Percentiles rank a stretch among this genome's conserved stretches.
These are phyloP conservation scores for Palythoa caribaeorum DNA, from an alignment of 92 coral and sea anemone species.

Conservation along the genomic window DNA sequence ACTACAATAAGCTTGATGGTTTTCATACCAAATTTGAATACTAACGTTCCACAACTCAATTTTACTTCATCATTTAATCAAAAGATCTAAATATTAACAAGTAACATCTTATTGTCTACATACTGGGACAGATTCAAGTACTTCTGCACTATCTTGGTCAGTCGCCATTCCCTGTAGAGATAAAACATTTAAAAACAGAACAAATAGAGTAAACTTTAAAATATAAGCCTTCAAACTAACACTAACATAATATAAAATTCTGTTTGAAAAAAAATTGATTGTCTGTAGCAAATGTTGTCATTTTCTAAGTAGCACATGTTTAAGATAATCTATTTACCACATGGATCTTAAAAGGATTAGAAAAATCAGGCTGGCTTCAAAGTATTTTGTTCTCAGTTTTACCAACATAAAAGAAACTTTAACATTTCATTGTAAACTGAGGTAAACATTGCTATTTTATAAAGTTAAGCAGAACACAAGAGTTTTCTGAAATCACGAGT, in stretches of 20 bases:
- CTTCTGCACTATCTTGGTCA: constrained; percentile 87
- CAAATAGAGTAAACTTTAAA: not conserved
- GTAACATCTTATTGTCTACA: constrained; percentile 44
- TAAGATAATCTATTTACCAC: constrained; percentile 15
- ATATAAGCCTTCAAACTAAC: not conserved
- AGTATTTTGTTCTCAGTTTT: not conserved
- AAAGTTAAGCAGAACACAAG: not conserved
- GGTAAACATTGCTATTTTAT: not conserved
- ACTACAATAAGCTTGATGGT: constrained; percentile 5
- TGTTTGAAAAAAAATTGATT: not conserved
- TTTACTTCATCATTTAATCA: constrained; percentile 5
- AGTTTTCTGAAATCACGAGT: not conserved
- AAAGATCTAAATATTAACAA: not conserved
- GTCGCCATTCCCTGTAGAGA: constrained; percentile 83
- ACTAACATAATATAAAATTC: not conserved
- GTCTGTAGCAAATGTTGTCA: not conserved
- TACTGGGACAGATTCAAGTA: constrained; percentile 86
- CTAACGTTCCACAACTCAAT: not conserved
- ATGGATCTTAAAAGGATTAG: constrained; percentile 1
- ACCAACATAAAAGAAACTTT: not conserved
- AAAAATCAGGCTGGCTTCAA: not conserved
- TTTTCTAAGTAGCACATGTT: constrained; percentile 33
- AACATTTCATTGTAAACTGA: not conserved
- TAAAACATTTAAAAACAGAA: not conserved
- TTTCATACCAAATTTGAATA: constrained; percentile 4